A percentile compares a stretch with the other conserved stretches of the same genome.
Evolutionary conservation across 2,888 invertebrate genomes (phyloP).

Genomic region (Nineta flava): DNA sequence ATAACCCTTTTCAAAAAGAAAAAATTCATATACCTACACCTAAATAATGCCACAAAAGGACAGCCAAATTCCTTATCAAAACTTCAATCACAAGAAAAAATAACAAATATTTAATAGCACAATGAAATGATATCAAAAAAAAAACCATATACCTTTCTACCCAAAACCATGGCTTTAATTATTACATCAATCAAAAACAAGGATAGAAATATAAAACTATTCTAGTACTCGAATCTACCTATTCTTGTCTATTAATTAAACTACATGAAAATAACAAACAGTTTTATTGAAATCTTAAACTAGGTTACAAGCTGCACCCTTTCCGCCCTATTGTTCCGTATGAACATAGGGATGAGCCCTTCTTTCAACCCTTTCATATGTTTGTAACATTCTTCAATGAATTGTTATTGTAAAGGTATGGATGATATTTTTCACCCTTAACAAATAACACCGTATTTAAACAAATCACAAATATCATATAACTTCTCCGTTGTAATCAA

Average conservation of each 20-base stretch:
- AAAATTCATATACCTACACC: no score
- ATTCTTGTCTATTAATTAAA: neutral
- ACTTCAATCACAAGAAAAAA: no score
- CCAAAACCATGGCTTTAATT: no score
- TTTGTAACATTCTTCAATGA: constrained; percentile 1
- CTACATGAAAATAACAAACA: neutral
- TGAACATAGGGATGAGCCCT: constrained; percentile 1
- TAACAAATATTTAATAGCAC: no score
- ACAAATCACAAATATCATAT: no score
- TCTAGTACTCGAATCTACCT: neutral
- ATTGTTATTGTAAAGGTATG: constrained; percentile 2
- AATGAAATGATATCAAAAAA: no score
- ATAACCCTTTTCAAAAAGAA: no score
- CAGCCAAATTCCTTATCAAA: no score
- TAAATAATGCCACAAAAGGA: no score
- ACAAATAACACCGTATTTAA: neutral
- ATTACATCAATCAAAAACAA: no score
- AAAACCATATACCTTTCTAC: no score
- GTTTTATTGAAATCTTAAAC: neutral
- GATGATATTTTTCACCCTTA: constrained; percentile 1
- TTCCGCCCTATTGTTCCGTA: neutral
- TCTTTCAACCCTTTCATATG: constrained; percentile 4
- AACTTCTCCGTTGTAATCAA: neutral
- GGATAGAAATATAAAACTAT: no score
- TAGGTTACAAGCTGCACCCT: constrained; percentile 4